These are phyloP conservation scores for Mercenaria mercenaria DNA, from an alignment of 1,140 invertebrate species.

Conservation along the genomic window DNA sequence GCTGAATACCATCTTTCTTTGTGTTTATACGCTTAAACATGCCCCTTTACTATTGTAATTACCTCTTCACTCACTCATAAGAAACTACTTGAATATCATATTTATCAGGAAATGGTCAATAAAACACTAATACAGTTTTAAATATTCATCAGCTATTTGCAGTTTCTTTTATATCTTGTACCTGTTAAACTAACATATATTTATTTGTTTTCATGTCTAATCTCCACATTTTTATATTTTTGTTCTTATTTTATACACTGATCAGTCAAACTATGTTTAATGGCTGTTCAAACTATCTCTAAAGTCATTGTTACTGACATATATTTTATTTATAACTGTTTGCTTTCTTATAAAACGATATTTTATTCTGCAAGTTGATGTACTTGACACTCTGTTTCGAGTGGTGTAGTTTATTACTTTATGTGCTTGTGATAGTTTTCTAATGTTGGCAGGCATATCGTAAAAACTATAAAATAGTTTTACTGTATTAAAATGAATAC, in stretches of 20 bases:
- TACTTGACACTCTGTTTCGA: background rate
- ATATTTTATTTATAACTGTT: constrained; percentile 44
- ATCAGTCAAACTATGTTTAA: constrained; percentile 11
- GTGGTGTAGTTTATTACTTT: background rate
- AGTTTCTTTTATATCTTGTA: background rate
- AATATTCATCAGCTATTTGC: background rate
- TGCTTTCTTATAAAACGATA: constrained; percentile 39
- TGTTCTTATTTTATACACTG: background rate
- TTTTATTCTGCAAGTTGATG: background rate
- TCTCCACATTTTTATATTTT: background rate
- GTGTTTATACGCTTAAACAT: background rate
- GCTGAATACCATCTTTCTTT: background rate
- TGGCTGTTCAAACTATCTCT: background rate
- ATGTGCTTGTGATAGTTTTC: no score
- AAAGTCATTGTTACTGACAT: background rate
- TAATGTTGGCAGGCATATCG: no score
- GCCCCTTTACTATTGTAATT: background rate
- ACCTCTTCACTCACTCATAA: background rate
- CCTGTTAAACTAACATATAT: constrained; percentile 39
- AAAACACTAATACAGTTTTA: background rate
- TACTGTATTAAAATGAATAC: no score
- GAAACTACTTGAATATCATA: background rate
- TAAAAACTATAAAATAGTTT: no score
- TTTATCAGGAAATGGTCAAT: background rate
- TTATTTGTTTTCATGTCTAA: constrained; percentile 2